phyloP scores from a whole-genome alignment of 1,140 invertebrate species.

The Agraylea sexmaculata region DNA sequence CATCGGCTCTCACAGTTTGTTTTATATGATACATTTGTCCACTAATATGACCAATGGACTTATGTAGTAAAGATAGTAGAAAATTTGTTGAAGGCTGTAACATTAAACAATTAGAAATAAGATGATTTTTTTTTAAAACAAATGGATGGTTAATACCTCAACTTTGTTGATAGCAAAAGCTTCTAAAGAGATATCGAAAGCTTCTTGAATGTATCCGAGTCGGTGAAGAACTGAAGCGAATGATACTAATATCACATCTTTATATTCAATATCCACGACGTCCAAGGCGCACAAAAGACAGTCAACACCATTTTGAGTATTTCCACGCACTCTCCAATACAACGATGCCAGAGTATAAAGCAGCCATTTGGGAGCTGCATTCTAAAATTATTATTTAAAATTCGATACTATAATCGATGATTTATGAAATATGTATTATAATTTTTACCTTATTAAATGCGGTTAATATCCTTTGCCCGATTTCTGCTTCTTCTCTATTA shows the following conservation, averaged over 20 bases:
- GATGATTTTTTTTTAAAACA: background rate
- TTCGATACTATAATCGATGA: background rate
- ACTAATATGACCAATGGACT: constrained; percentile 50
- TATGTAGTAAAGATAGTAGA: constrained; percentile 51
- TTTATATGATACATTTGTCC: constrained; percentile 58
- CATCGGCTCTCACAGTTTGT: constrained; percentile 47
- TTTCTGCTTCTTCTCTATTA: constrained; percentile 50
- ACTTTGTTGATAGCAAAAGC: constrained; percentile 46
- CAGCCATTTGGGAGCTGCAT: constrained; percentile 53
- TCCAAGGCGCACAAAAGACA: constrained; percentile 47
- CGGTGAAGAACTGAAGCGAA: constrained; percentile 50
- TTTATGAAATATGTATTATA: background rate
- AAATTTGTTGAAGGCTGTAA: constrained; percentile 57
- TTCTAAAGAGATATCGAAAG: constrained; percentile 41
- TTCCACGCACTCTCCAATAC: constrained; percentile 53
- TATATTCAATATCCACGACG: constrained; percentile 30
- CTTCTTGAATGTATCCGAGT: constrained; percentile 51
- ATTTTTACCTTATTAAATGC: constrained; percentile 51
- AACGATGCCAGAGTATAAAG: constrained; percentile 50
- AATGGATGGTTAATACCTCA: constrained; percentile 39
- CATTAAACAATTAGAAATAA: constrained; percentile 11
- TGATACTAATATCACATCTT: constrained; percentile 50
- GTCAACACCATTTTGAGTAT: constrained; percentile 48
- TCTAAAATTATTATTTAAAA: constrained; percentile 33
- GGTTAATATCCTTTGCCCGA: constrained; percentile 61